phyloP scores from a whole-genome alignment of 1,140 invertebrate genomes.

The Ceratina calcarata region DNA sequence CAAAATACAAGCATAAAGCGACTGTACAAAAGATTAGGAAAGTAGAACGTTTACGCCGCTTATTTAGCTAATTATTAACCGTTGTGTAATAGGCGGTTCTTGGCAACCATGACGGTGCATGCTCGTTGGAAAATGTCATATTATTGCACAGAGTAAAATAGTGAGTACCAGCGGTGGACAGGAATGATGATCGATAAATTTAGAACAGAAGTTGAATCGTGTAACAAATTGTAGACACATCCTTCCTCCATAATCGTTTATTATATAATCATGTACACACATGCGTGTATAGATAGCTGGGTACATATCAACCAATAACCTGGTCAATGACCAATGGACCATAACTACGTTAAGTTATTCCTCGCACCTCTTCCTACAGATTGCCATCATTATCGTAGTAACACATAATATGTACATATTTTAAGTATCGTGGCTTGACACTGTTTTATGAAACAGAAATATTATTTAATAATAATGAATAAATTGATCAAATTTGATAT shows the following conservation, averaged over 20 bases:
- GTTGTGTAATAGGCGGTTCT: conserved; percentile 29
- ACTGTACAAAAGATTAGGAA: conserved; percentile 55
- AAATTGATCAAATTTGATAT: too few relatives aligned
- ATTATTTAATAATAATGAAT: too few relatives aligned
- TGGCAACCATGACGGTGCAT: neutral
- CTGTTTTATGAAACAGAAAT: too few relatives aligned
- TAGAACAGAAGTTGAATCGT: neutral
- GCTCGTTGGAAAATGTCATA: neutral
- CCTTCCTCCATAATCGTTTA: conserved; percentile 9
- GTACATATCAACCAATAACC: neutral
- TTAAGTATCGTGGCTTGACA: neutral
- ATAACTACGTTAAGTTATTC: neutral
- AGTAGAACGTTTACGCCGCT: conserved; percentile 52
- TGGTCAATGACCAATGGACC: neutral
- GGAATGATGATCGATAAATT: conserved; percentile 18
- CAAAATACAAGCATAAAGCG: conserved; percentile 35
- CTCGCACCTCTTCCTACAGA: neutral
- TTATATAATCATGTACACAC: conserved; percentile 7
- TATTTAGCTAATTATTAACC: conserved; percentile 46
- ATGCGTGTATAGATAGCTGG: neutral
- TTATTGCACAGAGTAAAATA: neutral
- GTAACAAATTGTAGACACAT: conserved; percentile 10
- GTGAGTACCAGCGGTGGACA: conserved; percentile 24
- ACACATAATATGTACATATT: neutral
- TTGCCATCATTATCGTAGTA: neutral